Evolutionary conservation across 2,888 invertebrate species (phyloP).

Genomic region (Drosophila nr. perissopoda): DNA sequence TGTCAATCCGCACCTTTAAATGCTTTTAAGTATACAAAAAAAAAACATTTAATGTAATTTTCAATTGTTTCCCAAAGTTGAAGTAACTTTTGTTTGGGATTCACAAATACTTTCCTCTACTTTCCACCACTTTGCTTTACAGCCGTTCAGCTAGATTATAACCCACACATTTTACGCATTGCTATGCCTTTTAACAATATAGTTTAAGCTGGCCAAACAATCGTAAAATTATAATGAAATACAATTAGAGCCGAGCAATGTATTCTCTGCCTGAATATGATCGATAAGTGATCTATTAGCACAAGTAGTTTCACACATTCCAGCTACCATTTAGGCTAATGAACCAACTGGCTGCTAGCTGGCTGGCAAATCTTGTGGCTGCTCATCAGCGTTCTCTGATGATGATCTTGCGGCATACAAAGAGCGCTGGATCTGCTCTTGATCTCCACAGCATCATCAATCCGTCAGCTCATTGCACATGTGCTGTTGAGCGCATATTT

Average conservation of each 20-base stretch:
- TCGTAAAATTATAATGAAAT: conserved; percentile 21
- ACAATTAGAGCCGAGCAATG: conserved; percentile 15
- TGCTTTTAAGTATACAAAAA: neutral
- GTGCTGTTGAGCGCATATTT: conserved; percentile 42
- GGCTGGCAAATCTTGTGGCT: conserved; percentile 39
- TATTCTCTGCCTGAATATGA: conserved; percentile 12
- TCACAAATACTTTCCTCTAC: neutral
- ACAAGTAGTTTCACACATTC: conserved; percentile 70
- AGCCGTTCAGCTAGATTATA: neutral
- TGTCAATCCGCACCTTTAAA: no score
- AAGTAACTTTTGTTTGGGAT: neutral
- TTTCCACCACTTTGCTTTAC: neutral
- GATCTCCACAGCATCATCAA: conserved; percentile 37
- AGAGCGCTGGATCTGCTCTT: conserved; percentile 36
- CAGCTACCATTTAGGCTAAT: conserved; percentile 72
- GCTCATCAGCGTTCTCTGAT: conserved; percentile 29
- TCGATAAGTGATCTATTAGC: conserved; percentile 72
- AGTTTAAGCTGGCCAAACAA: neutral
- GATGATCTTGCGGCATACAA: conserved; percentile 17
- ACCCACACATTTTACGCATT: neutral
- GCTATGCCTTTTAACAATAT: neutral
- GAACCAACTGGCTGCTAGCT: conserved; percentile 46
- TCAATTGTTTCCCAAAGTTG: neutral
- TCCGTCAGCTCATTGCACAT: conserved; percentile 36
- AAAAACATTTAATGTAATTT: neutral